Base-by-base conservation (phyloP, 2,888 invertebrate species). In the Tyria jacobaeae region DNA sequence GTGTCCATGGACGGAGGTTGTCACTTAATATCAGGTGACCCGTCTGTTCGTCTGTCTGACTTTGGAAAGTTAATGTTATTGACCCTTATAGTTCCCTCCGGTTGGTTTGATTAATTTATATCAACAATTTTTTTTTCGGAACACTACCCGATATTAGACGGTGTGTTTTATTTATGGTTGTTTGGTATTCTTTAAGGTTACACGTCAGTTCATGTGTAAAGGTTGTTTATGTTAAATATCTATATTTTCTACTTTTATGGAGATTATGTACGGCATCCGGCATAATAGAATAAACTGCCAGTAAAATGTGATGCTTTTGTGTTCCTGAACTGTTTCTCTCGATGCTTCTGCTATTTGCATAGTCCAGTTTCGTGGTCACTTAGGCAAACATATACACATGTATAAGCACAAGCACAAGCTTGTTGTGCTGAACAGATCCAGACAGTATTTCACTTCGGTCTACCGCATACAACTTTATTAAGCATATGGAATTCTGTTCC, bases 41-140 rank as follows among this genome's bases (percentile, higher is more conserved):
- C n/a, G n/a, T n/a, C n/a, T n/a, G 35, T 44, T 53, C 27, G 35
- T 47, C 52, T 25, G n/a, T 25, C 24, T 14, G 17, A n/a, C 59
- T 59, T 59, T 25, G 52, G 52, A 52, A 27, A 52, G 58, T 14
- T 59, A 47, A 59, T 59, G 47, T 35, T 52, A 57, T 57, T 47
- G 59, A 53, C 52, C 59, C 52, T 52, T 59, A 59, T 59, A 27
- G 52, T 48, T 44, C n/a, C 27, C 34, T 24, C 25, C 34, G 52
- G 37, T 47, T 47, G 47, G 47, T 59, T 59, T 59, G 52, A 52
- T 52, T 59, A 57, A 35, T 58, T 31, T 58, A 47, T 59, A 47
- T 35, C 25, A 53, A 17, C 44, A 57, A 49, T 48, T 27, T 27
- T 14, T 50, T 51, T 57, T 24, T 49, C 37, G 35, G 34, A 47